Percentiles rank a stretch among this genome's conserved stretches.
phyloP scores from a whole-genome alignment of 2,888 invertebrate species.

The Tuberolachnus salignus region DNA sequence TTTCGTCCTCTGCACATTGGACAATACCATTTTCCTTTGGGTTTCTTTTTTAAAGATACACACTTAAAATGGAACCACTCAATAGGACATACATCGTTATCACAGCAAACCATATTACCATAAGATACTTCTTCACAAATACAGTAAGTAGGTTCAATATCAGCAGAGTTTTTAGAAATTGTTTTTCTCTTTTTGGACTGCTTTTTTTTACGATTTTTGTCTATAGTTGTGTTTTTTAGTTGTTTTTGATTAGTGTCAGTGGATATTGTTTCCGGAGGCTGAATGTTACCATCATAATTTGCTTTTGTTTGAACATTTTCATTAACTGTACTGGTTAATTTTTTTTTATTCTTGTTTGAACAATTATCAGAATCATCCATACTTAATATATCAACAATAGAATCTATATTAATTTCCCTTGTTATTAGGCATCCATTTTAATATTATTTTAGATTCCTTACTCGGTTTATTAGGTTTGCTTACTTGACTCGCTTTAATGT shows the following conservation, averaged over 20 bases:
- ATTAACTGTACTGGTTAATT: too few species aligned
- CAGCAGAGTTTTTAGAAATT: not conserved
- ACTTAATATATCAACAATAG: not conserved
- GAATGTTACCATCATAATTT: not conserved
- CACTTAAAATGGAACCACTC: conserved; percentile 98
- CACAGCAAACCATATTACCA: conserved; percentile 96
- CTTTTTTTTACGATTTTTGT: not conserved
- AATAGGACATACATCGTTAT: conserved; percentile 83
- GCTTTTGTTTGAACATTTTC: not conserved
- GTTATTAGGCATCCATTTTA: not conserved
- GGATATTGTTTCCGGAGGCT: not conserved
- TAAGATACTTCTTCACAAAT: conserved; percentile 96
- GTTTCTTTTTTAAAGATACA: conserved; percentile 86
- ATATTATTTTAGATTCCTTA: conserved; percentile 9
- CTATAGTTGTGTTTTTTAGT: not conserved
- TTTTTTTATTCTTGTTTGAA: not conserved
- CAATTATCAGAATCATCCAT: not conserved
- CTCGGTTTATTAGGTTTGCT: not conserved
- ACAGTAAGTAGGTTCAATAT: conserved; percentile 82
- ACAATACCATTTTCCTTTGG: conserved; percentile 88
- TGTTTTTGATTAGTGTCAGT: not conserved
- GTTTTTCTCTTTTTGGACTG: not conserved
- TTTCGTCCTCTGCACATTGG: conserved; percentile 80
- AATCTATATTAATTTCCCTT: conserved; percentile 4
- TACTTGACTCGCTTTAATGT: not conserved